Percentiles rank a stretch among this genome's conserved stretches.
These are phyloP conservation scores for Leuciscus waleckii DNA, from an alignment of 2,797 vertebrate genomes.

Conservation along the genomic window DNA sequence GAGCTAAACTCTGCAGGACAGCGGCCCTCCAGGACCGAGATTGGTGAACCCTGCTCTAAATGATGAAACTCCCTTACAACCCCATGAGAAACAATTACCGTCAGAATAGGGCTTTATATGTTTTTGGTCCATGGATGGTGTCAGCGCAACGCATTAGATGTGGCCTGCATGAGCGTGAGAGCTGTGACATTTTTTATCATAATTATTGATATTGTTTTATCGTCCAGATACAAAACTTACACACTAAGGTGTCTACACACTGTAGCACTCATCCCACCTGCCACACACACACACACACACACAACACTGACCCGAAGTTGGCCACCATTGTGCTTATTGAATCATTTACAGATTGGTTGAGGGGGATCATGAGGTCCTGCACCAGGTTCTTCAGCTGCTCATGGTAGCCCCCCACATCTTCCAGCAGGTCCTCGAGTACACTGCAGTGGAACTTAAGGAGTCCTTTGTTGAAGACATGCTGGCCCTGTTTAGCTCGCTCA, in stretches of 20 bases:
- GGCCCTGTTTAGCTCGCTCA: accelerated
- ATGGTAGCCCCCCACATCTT: neutral
- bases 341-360: neutral
- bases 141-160: too few species aligned
- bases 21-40: too few species aligned
- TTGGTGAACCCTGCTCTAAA: too few species aligned
- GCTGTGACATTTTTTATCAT: neutral
- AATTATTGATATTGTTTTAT: too few species aligned
- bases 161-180: too few species aligned
- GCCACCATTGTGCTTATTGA: neutral
- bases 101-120: too few species aligned
- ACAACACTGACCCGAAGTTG: neutral
- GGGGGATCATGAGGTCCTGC: neutral
- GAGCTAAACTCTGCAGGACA: too few species aligned
- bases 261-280: neutral
- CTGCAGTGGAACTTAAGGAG: neutral
- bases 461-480: neutral
- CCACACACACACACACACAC: neutral
- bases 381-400: neutral
- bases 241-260: neutral
- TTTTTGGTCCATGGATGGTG: too few species aligned
- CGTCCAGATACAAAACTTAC: neutral
- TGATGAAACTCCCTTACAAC: too few species aligned
- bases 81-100: too few species aligned
- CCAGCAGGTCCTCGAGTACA: neutral